These are phyloP conservation scores for Gobio gobio DNA, from an alignment of 2,113 vertebrate genomes.

Conservation along the genomic window DNA sequence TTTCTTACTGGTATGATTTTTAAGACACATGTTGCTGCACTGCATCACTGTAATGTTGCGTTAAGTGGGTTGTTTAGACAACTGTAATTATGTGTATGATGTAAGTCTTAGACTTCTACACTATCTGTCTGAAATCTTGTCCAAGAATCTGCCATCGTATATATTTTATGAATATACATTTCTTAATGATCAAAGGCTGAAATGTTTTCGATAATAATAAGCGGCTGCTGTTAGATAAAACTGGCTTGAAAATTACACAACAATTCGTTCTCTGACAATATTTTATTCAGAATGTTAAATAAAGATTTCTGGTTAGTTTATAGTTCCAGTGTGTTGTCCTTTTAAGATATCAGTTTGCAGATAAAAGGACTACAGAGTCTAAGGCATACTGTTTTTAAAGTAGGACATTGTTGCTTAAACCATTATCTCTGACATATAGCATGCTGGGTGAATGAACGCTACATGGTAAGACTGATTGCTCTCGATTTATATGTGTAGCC, in stretches of 20 bases:
- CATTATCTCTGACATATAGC: conserved; percentile 13
- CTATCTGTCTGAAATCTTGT: conserved; percentile 24
- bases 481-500: conserved; percentile 33
- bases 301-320: background rate
- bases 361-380: conserved; percentile 27
- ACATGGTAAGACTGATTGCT: conserved; percentile 40
- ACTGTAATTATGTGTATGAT: conserved; percentile 35
- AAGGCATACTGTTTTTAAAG: conserved; percentile 31
- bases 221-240: no score
- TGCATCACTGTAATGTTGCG: background rate
- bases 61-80: conserved; percentile 35
- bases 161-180: background rate
- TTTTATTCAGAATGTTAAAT: background rate
- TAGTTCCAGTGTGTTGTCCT: background rate
- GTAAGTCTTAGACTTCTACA: conserved; percentile 10
- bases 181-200: background rate
- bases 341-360: conserved; percentile 37
- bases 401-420: conserved; percentile 46
- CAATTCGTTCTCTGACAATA: background rate
- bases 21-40: conserved; percentile 2
- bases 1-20: conserved; percentile 20
- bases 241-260: no score
- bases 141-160: background rate
- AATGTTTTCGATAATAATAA: background rate
- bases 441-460: conserved; percentile 25